Base-by-base conservation (phyloP, 2,113 vertebrate genomes). In the Prunella fulvescens region DNA sequence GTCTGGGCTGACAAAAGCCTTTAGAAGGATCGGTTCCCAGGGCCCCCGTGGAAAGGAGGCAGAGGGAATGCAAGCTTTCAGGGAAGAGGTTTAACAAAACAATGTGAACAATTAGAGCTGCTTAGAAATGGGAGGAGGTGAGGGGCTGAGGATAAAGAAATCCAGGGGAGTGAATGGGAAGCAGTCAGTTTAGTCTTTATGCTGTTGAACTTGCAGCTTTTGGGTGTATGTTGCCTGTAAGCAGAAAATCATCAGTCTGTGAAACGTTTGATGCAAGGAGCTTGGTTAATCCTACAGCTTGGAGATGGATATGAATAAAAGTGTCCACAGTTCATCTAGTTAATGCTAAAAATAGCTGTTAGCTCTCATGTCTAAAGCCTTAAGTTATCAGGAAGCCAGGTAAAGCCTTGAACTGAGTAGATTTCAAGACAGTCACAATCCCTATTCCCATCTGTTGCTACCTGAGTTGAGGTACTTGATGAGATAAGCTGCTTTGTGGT, bases 1-100 rank as follows among this genome's bases (percentile, higher is more conserved):
- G 86, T 94, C 94, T 91, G 65, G 76, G 37, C 57, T 92, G 74
- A 96, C 90, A 96, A 96, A 96, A 92, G 92, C 92, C 93, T 96
- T 94, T 93, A 92, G 86, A 86, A 77, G 57, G 79, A 93, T 90
- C 2, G 2, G 88, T 95, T 94, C 67, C 73, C 82, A 67, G 90
- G 67, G 74, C 78, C 57, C 0, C 5, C 8, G 40, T 95, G 80
- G 58, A 88, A 96, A 14, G 90, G 77, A 81, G 56, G 79, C 58
- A 78, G 37, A 85, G 72, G 92, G 86, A 86, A 81, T 81, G 86
- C 79, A 73, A 47, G 92, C 84, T 92, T 94, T 88, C 60, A 64
- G 83, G 80, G 73, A 86, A 64, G 81, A 95, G 66, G 61, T 94
- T 96, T 95, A 90, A 71, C 65, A 90, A 94, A 95, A 92, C 90